Conservation (phyloP, 2,888 invertebrate species). For the Eupithecia subumbrata region DNA sequence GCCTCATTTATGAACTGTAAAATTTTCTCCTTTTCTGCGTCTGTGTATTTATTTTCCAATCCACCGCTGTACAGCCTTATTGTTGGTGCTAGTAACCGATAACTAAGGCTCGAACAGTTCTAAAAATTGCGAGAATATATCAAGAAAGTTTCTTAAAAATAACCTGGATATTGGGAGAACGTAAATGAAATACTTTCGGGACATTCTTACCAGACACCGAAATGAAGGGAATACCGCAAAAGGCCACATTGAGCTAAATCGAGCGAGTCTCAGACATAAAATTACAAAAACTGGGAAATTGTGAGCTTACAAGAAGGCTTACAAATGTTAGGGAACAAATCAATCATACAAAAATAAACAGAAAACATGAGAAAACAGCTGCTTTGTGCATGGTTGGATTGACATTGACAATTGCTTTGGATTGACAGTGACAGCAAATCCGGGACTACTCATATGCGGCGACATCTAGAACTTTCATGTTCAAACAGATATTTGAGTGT, state of each 20-base stretch:
- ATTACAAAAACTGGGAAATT: not conserved
- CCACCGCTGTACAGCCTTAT: slow-evolving; percentile 52
- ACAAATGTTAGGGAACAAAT: too few relatives aligned
- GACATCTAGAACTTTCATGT: not conserved
- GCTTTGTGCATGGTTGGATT: not conserved
- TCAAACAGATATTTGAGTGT: not conserved
- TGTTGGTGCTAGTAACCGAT: slow-evolving; percentile 38
- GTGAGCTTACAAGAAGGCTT: not conserved
- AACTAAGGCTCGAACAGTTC: slow-evolving; percentile 41
- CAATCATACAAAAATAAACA: not conserved
- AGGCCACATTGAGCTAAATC: slow-evolving; percentile 17
- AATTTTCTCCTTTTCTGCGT: slow-evolving; percentile 68
- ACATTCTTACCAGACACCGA: slow-evolving; percentile 20
- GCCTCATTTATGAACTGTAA: slow-evolving; percentile 70
- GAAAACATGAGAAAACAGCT: not conserved
- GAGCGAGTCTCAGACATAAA: not conserved
- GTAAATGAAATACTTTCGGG: not conserved
- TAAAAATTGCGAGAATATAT: slow-evolving; percentile 38
- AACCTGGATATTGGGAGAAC: not conserved
- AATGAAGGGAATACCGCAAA: slow-evolving; percentile 2
- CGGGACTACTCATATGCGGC: not conserved
- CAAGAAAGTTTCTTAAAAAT: not conserved
- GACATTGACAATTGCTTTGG: not conserved
- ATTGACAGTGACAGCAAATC: not conserved
- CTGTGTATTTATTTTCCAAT: slow-evolving; percentile 65